These are phyloP conservation scores for Drosophila nebulosa DNA, from an alignment of 1,140 invertebrate species.

Conservation along the genomic window DNA sequence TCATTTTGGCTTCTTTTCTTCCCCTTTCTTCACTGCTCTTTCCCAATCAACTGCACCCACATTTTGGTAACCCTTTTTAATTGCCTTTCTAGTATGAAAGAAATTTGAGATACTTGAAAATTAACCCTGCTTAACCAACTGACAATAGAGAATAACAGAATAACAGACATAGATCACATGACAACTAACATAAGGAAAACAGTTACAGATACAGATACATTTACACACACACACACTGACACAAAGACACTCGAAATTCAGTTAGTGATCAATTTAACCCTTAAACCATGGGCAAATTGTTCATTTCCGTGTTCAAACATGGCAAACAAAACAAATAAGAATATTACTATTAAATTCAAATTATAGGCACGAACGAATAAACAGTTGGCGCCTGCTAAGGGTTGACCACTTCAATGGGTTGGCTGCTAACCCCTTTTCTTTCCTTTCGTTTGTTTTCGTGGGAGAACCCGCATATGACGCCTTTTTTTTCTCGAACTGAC, in stretches of 20 bases:
- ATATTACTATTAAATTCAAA: slow-evolving; percentile 69
- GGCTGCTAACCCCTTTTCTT: slow-evolving; percentile 17
- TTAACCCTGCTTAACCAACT: slow-evolving; percentile 9
- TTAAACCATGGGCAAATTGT: slow-evolving; percentile 34
- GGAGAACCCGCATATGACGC: slow-evolving; percentile 51
- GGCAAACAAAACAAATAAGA: slow-evolving; percentile 61
- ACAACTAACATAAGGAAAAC: slow-evolving; percentile 5
- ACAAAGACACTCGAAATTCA: too few relatives aligned
- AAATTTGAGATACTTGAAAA: slow-evolving; percentile 23
- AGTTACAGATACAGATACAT: background rate
- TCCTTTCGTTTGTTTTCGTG: slow-evolving; percentile 13
- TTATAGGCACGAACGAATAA: slow-evolving; percentile 59
- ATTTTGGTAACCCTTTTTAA: slow-evolving; percentile 38
- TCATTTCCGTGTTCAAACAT: slow-evolving; percentile 27
- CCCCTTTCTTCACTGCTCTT: background rate
- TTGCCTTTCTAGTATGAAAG: slow-evolving; percentile 27
- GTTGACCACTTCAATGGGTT: slow-evolving; percentile 47
- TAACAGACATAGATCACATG: slow-evolving; percentile 41
- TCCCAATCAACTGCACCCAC: background rate
- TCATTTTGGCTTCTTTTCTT: background rate
- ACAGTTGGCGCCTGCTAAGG: slow-evolving; percentile 50
- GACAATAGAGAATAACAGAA: too few relatives aligned
- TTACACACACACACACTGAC: background rate
- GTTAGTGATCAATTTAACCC: slow-evolving; percentile 25
- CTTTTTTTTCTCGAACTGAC: background rate